Percentiles rank a stretch among this genome's conserved stretches.
Conservation (phyloP, 2,888 invertebrate species). For the Buathra laborator region DNA sequence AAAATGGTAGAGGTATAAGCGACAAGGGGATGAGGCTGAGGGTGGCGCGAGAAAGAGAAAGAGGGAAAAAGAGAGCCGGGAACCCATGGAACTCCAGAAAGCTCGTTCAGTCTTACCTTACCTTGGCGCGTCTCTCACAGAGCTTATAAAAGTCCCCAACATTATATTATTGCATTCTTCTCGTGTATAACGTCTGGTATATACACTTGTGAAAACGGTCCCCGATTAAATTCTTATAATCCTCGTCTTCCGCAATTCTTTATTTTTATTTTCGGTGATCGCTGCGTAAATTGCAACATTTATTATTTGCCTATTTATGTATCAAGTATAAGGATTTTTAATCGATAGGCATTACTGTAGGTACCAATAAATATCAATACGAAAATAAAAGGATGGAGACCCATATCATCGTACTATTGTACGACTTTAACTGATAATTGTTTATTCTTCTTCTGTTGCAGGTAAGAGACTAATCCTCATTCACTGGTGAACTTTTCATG, state of each 20-base stretch:
- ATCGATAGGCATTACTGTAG: neutral
- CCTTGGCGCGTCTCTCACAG: slow-evolving; percentile 60
- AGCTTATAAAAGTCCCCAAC: slow-evolving; percentile 69
- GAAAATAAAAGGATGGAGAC: neutral
- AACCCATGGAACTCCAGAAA: slow-evolving; percentile 55
- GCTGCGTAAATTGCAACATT: neutral
- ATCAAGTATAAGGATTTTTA: neutral
- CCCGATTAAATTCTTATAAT: slow-evolving; percentile 56
- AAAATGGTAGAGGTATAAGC: slow-evolving; percentile 51
- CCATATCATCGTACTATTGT: neutral
- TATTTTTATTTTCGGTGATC: neutral
- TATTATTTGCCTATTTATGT: neutral
- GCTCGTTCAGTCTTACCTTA: slow-evolving; percentile 58
- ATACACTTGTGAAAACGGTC: slow-evolving; percentile 56
- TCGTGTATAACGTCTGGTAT: slow-evolving; percentile 55
- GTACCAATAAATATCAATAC: too few species aligned
- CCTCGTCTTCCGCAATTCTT: slow-evolving; percentile 42
- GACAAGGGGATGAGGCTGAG: slow-evolving; percentile 49
- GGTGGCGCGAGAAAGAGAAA: slow-evolving; percentile 26
- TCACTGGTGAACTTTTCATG: neutral
- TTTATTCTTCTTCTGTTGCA: slow-evolving; percentile 36
- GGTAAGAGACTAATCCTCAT: slow-evolving; percentile 19
- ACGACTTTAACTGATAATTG: slow-evolving; percentile 13
- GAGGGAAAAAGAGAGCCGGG: slow-evolving; percentile 18
- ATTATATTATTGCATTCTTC: slow-evolving; percentile 69